A percentile compares a stretch with the other conserved stretches of the same genome.
Evolutionary conservation across 2,888 invertebrate species (phyloP).

Genomic region (Drosophila macrospina): DNA sequence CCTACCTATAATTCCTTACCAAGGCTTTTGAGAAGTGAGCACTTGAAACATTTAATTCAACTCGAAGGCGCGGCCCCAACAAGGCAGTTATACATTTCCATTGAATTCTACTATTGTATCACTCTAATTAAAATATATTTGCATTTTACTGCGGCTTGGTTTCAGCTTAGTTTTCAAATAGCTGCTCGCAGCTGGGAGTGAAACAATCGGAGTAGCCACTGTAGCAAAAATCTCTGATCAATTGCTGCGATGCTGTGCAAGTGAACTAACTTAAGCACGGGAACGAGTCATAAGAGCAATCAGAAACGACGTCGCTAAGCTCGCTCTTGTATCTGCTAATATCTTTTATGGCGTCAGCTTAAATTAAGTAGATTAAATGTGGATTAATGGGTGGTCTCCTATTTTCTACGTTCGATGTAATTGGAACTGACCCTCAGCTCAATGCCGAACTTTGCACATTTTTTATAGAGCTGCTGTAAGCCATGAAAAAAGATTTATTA

Average conservation of each 20-base stretch:
- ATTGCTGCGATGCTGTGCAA: constrained; percentile 9
- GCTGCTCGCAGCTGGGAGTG: constrained; percentile 29
- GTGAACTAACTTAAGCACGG: constrained; percentile 19
- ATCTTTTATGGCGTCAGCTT: constrained; percentile 33
- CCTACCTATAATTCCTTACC: too few relatives aligned
- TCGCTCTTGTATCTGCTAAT: constrained; percentile 3
- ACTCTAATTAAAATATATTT: background rate
- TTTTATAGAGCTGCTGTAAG: constrained; percentile 42
- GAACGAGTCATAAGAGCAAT: constrained; percentile 51
- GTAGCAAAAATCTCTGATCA: constrained; percentile 14
- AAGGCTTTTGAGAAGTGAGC: background rate
- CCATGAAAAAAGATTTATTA: constrained; percentile 49
- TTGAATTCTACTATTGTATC: background rate
- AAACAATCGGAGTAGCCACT: constrained; percentile 36
- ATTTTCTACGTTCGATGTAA: constrained; percentile 16
- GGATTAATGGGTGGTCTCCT: constrained; percentile 37
- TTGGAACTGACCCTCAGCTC: constrained; percentile 29
- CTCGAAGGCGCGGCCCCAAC: background rate
- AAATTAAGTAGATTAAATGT: constrained; percentile 49
- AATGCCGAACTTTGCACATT: constrained; percentile 33
- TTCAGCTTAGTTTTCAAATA: constrained; percentile 29
- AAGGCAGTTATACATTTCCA: background rate
- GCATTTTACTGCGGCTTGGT: constrained; percentile 4
- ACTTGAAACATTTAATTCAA: too few relatives aligned
- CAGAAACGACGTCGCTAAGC: constrained; percentile 29